Evolutionary conservation across 2,888 invertebrate species (phyloP).

Genomic region (Andrena minutula): DNA sequence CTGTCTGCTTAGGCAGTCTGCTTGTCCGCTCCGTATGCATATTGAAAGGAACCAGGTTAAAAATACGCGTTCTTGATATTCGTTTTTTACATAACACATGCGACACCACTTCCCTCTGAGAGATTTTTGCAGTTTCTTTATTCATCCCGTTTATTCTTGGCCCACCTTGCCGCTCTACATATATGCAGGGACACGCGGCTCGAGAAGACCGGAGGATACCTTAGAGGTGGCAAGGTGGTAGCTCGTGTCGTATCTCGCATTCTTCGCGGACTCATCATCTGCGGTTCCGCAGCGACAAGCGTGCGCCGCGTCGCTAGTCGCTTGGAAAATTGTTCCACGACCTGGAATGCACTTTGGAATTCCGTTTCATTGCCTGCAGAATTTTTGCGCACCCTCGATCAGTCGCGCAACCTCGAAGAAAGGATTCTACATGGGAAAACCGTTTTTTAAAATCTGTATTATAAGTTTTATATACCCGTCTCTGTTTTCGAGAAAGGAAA

Average conservation of each 20-base stretch:
- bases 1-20: too few species aligned
- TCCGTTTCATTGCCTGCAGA: neutral
- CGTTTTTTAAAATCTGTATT: too few species aligned
- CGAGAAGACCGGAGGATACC: constrained; percentile 57
- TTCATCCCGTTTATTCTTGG: neutral
- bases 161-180: constrained; percentile 20
- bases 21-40: too few species aligned
- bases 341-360: neutral
- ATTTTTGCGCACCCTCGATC: neutral
- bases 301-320: neutral
- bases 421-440: too few species aligned
- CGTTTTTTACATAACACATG: neutral
- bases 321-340: constrained; percentile 24
- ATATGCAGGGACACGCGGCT: constrained; percentile 52
- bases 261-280: constrained; percentile 28
- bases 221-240: constrained; percentile 33
- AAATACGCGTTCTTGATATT: neutral
- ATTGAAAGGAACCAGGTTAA: neutral
- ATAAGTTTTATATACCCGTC: too few species aligned
- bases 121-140: neutral
- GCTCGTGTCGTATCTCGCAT: constrained; percentile 28
- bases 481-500: too few species aligned
- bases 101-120: neutral
- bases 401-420: too few species aligned
- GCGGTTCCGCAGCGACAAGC: neutral